A percentile compares a stretch with the other conserved stretches of the same genome.
phyloP scores from a whole-genome alignment of 2,113 vertebrate species.

The Neodontobutis hainanensis region DNA sequence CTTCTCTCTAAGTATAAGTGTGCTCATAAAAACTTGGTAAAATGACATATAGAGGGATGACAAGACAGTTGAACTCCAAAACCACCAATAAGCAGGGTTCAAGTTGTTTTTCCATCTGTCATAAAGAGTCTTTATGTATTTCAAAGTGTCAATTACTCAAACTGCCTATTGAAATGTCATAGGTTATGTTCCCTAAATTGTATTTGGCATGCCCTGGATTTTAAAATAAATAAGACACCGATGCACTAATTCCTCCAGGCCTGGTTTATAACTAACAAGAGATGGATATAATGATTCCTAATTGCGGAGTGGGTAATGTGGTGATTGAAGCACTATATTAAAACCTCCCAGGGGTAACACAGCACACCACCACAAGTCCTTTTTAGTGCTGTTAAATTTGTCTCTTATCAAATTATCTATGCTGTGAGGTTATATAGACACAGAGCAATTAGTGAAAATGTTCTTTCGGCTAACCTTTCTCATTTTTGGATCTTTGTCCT shows the following conservation, averaged over 20 bases:
- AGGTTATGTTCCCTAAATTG: constrained; percentile 9
- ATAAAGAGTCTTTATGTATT: background rate
- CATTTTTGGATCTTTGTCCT: constrained; percentile 22
- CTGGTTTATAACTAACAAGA: constrained; percentile 13
- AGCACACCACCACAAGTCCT: constrained; percentile 20
- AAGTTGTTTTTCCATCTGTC: constrained; percentile 1
- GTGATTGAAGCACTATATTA: constrained; percentile 43
- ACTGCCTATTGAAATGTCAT: constrained; percentile 16
- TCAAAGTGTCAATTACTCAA: constrained; percentile 4
- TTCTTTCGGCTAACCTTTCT: constrained; percentile 9
- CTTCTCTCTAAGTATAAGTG: too few relatives aligned
- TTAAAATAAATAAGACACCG: background rate
- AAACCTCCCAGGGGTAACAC: constrained; percentile 30
- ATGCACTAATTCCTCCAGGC: background rate
- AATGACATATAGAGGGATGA: too few relatives aligned
- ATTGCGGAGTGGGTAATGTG: constrained; percentile 39
- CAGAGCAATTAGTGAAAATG: background rate
- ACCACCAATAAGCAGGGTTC: constrained; percentile 7
- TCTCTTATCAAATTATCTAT: constrained; percentile 24
- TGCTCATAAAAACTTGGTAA: too few relatives aligned
- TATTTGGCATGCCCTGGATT: constrained; percentile 1
- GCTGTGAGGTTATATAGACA: constrained; percentile 3
- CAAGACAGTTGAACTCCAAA: background rate
- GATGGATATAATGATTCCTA: constrained; percentile 21
- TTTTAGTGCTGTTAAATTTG: constrained; percentile 17